Conservation (phyloP, 2,797 vertebrate genomes). For the Chrysocyon brachyurus region DNA sequence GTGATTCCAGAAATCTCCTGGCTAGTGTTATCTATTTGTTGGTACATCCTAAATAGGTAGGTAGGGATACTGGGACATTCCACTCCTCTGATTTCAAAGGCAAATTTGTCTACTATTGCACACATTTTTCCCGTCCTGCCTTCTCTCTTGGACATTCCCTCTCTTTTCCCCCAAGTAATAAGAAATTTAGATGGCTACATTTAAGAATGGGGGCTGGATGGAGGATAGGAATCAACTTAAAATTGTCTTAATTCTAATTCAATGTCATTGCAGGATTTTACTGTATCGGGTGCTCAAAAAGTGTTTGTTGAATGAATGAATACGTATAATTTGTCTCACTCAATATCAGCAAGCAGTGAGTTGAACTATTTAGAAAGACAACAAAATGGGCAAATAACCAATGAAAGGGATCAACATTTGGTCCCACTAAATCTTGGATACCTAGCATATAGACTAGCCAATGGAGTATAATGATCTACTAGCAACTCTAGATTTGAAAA, state of each 20-base stretch:
- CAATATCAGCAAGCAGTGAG: not conserved
- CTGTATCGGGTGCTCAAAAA: not conserved
- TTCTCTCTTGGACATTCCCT: not conserved
- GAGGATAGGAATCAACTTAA: not conserved
- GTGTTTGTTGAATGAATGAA: conserved; percentile 42
- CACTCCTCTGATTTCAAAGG: not conserved
- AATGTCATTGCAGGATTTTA: not conserved
- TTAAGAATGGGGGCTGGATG: not conserved
- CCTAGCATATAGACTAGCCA: not conserved
- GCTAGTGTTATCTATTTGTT: not conserved
- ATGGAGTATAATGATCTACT: not conserved
- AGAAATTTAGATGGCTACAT: not conserved
- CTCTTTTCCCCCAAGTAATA: not conserved
- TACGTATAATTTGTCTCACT: conserved; percentile 54
- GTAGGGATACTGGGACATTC: not conserved
- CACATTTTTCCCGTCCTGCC: not conserved
- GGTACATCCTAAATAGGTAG: not conserved
- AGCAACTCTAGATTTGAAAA: conserved; percentile 16
- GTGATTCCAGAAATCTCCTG: not conserved
- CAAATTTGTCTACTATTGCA: not conserved
- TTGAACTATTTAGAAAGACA: conserved; percentile 14
- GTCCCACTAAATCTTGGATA: not conserved
- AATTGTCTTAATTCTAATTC: not conserved
- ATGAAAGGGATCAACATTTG: not conserved
- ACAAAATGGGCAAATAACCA: conserved; percentile 35